Conservation (phyloP, 2,888 invertebrate species). For the Andrena haemorrhoa region DNA sequence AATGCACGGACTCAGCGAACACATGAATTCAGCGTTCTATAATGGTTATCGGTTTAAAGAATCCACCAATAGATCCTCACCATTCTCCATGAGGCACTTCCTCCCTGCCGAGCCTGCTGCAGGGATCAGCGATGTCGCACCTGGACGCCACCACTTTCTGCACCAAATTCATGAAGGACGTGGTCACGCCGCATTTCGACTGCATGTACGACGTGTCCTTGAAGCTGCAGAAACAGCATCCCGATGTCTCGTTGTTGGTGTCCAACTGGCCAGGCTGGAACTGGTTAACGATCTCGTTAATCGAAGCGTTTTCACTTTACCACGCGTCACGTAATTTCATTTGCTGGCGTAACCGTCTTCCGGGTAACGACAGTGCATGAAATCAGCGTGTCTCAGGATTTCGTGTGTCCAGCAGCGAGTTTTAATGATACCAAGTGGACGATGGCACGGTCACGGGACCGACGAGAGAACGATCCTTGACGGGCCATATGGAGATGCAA, state of each 20-base stretch:
- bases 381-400: not conserved
- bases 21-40: too few species aligned
- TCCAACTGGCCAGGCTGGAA: constrained; percentile 36
- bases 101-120: constrained; percentile 79
- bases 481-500: not conserved
- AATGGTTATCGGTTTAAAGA: not conserved
- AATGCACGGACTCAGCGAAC: too few species aligned
- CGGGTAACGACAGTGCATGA: not conserved
- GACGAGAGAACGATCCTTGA: not conserved
- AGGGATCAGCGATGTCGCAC: constrained; percentile 82
- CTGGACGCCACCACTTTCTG: constrained; percentile 78
- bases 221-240: constrained; percentile 77
- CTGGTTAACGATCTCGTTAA: constrained; percentile 41
- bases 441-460: not conserved
- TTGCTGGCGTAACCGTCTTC: not conserved
- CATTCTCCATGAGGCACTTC: constrained; percentile 75
- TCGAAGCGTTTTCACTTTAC: constrained; percentile 28
- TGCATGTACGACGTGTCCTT: constrained; percentile 79
- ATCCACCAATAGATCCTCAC: constrained; percentile 60
- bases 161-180: constrained; percentile 79
- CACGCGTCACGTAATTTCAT: not conserved
- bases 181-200: constrained; percentile 74
- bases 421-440: not conserved
- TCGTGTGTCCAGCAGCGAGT: not conserved
- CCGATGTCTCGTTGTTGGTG: constrained; percentile 19